Percentiles rank a stretch among this genome's conserved stretches.
Conservation (phyloP, 2,797 vertebrate genomes). For the Anabacerthia variegaticeps region DNA sequence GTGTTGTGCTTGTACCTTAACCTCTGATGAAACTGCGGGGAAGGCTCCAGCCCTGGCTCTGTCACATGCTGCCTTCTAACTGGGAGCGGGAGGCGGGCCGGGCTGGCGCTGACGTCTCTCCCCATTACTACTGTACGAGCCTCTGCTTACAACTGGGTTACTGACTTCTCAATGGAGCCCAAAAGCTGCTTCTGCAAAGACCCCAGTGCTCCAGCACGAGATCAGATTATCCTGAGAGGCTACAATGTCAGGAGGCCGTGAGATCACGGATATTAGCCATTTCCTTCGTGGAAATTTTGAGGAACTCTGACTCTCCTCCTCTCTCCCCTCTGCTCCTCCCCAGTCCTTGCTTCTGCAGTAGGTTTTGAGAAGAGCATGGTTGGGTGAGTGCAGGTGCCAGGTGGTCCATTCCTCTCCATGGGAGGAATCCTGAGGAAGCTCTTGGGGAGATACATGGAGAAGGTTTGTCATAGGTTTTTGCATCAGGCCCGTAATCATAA, state of each 20-base stretch:
- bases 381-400: neutral
- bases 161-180: constrained; percentile 56
- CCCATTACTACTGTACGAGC: constrained; percentile 67
- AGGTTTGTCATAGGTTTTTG: constrained; percentile 52
- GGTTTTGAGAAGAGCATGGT: neutral
- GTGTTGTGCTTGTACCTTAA: constrained; percentile 75
- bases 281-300: constrained; percentile 58
- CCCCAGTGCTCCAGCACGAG: neutral
- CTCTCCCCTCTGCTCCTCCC: neutral
- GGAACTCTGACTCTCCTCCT: neutral
- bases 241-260: constrained; percentile 42
- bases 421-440: neutral
- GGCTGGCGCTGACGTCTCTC: constrained; percentile 69
- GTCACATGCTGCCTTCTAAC: constrained; percentile 87
- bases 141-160: constrained; percentile 62
- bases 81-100: constrained; percentile 66
- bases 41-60: constrained; percentile 76
- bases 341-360: neutral
- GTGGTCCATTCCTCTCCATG: neutral
- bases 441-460: neutral
- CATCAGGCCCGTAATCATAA: neutral
- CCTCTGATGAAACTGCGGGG: constrained; percentile 78
- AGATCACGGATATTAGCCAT: neutral
- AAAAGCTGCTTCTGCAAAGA: constrained; percentile 21
- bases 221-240: constrained; percentile 19